Conservation (phyloP, 1,140 invertebrate genomes). For the Macrotrachela quadricornifera region DNA sequence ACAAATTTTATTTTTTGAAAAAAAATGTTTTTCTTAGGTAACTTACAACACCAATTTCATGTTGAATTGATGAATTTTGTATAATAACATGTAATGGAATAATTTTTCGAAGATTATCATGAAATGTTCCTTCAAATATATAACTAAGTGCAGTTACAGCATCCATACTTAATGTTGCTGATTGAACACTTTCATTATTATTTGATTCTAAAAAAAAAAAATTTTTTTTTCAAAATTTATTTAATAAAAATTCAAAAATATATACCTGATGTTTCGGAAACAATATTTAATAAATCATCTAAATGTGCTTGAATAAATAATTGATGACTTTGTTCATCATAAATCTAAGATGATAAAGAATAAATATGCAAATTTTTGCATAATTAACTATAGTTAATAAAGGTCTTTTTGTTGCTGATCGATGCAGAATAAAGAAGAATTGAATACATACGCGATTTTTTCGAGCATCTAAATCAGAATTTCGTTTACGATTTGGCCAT, state of each 20-base stretch:
- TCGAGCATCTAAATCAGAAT: neutral
- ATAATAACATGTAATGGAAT: too few species aligned
- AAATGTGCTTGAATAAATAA: conserved; percentile 25
- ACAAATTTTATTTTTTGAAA: too few species aligned
- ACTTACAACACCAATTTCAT: too few species aligned
- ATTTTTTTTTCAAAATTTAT: too few species aligned
- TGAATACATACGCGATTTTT: neutral
- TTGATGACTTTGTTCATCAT: conserved; percentile 26
- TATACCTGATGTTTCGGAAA: conserved; percentile 6
- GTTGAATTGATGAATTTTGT: too few species aligned
- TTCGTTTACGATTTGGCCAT: neutral
- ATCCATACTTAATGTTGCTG: conserved; percentile 12
- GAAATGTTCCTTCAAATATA: conserved; percentile 17
- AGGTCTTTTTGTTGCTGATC: too few species aligned
- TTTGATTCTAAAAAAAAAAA: too few species aligned
- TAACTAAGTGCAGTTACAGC: conserved; percentile 23
- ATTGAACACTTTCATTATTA: too few species aligned
- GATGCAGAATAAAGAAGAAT: neutral
- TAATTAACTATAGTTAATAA: too few species aligned
- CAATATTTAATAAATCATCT: conserved; percentile 24
- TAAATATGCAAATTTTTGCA: too few species aligned
- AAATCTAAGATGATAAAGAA: conserved; percentile 12
- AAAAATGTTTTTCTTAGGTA: too few species aligned
- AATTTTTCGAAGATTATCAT: too few species aligned
- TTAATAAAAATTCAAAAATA: neutral